Base-by-base conservation (phyloP, 2,888 invertebrate genomes). In the Netelia inedita region DNA sequence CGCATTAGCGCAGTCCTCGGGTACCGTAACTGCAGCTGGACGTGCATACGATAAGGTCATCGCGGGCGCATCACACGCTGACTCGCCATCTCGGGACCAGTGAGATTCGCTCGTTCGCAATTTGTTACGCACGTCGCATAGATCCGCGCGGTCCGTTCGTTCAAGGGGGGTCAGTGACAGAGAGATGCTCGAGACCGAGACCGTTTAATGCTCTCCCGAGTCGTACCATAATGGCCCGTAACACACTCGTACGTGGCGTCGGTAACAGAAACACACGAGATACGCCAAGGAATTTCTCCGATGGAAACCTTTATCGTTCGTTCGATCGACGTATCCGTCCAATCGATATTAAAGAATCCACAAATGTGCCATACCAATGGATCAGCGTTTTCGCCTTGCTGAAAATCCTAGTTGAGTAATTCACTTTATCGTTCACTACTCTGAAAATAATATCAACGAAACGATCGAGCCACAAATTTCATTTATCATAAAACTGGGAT, bases 91-190 rank as follows among this genome's bases (percentile, higher is more conserved):
- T 71, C 66, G 71, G 71, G 65, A 63, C 71, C 61, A 71, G 74
- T 71, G 69, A 79, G 79, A 79, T 79, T 61, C 53, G 68, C 82
- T 83, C 73, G 73, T 79, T 55, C 73, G 68, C 72, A 83, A 79
- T 83, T 79, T 79, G 83, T 83, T 83, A 83, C 83, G 83, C 74
- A 83, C 83, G 83, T 83, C 79, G 74, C 74, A 75, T 75, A 53
- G 61, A 63, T 35, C 14, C n/a, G 78, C 65, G 68, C 73, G 66
- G 66, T 76, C 9, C 66, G 82, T 82, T 69, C 79, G 68, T 83
- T 83, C 83, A 74, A 79, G 69, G 83, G 83, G 69, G 83, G 79
- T 83, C 83, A 83, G 74, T 79, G 83, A 83, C 83, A 83, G 69
- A 61, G 73, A 73, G 41, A 73, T 43, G 43, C 19, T 21, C 50